Conservation (phyloP, 2,888 invertebrate species). For the Dasypolia templi region DNA sequence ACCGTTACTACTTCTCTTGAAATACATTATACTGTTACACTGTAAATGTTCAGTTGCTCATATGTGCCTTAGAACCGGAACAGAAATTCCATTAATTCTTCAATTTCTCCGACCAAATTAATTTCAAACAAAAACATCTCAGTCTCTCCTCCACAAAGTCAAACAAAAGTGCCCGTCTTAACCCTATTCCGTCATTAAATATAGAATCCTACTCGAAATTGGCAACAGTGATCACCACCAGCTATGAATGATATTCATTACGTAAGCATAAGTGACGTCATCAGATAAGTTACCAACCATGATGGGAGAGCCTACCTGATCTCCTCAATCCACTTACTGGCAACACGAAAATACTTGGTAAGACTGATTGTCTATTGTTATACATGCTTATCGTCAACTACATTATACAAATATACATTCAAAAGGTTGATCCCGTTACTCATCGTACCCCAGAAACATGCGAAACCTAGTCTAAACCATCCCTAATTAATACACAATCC, state of each 20-base stretch:
- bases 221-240: conserved; percentile 80
- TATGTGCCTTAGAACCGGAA: neutral
- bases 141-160: conserved; percentile 20
- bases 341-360: no score
- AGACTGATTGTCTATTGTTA: no score
- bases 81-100: neutral
- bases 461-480: neutral
- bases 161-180: conserved; percentile 40
- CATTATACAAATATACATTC: no score
- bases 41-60: neutral
- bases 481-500: neutral
- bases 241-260: conserved; percentile 84
- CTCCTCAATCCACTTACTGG: no score
- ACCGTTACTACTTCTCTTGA: neutral
- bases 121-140: conserved; percentile 1
- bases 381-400: no score
- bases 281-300: no score
- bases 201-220: conserved; percentile 74
- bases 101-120: neutral
- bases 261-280: no score
- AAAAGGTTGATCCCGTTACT: no score
- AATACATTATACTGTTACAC: neutral
- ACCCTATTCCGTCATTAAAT: conserved; percentile 67
- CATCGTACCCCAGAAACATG: no score
- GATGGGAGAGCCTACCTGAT: no score